These are phyloP conservation scores for Thalpophila matura DNA, from an alignment of 2,888 invertebrate genomes.

Conservation along the genomic window DNA sequence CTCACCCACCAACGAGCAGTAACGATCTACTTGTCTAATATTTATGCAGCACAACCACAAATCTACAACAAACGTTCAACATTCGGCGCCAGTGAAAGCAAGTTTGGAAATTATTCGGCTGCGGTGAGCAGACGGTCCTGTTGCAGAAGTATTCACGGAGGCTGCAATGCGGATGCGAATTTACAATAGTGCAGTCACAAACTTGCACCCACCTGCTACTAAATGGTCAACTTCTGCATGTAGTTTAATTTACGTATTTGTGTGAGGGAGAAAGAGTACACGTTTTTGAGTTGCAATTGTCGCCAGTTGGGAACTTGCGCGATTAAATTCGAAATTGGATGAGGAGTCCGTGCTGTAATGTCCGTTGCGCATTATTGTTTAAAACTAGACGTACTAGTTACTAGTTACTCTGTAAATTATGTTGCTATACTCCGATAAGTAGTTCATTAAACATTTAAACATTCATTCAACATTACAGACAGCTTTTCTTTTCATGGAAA, in stretches of 20 bases:
- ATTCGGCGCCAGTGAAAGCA: slow-evolving; percentile 61
- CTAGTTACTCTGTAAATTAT: too few species aligned
- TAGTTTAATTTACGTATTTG: slow-evolving; percentile 57
- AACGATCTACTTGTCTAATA: slow-evolving; percentile 51
- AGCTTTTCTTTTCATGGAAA: too few species aligned
- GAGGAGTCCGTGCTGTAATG: background rate
- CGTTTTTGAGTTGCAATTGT: slow-evolving; percentile 22
- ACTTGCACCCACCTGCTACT: slow-evolving; percentile 62
- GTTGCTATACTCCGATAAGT: too few species aligned
- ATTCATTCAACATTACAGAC: too few species aligned
- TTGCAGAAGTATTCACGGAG: slow-evolving; percentile 58
- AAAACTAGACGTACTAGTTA: background rate
- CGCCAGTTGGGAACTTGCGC: slow-evolving; percentile 5
- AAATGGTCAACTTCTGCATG: slow-evolving; percentile 62
- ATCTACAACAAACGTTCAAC: slow-evolving; percentile 60
- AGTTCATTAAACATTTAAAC: too few species aligned
- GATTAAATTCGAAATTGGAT: slow-evolving; percentile 15
- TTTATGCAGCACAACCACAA: slow-evolving; percentile 54
- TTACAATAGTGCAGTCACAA: slow-evolving; percentile 64
- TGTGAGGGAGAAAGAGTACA: slow-evolving; percentile 33
- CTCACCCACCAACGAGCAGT: slow-evolving; percentile 20
- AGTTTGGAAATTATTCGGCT: slow-evolving; percentile 63
- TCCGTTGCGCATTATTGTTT: slow-evolving; percentile 2
- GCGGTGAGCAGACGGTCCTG: slow-evolving; percentile 58
- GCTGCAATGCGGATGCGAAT: slow-evolving; percentile 63